These are phyloP conservation scores for Magallana gigas DNA, from an alignment of 1,140 invertebrate species.

Conservation along the genomic window DNA sequence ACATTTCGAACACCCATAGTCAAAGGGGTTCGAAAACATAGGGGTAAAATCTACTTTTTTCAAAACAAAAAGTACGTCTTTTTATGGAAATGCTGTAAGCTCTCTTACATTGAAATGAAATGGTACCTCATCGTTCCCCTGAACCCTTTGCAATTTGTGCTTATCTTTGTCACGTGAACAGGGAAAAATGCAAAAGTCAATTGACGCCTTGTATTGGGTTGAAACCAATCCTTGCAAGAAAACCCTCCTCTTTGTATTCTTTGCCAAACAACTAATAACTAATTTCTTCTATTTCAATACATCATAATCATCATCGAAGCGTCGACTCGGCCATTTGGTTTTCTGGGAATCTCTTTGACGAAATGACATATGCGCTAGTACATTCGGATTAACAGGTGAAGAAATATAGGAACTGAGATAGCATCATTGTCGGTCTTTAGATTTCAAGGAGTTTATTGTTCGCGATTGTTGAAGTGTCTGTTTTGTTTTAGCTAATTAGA, in stretches of 20 bases:
- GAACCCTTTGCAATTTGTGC: too few relatives aligned
- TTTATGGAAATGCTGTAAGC: too few relatives aligned
- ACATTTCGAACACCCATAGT: not conserved
- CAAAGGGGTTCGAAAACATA: not conserved
- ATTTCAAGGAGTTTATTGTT: constrained; percentile 19
- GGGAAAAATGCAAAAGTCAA: too few relatives aligned
- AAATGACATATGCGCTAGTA: not conserved
- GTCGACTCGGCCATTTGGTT: constrained; percentile 22
- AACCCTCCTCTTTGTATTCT: not conserved
- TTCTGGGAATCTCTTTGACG: constrained; percentile 7
- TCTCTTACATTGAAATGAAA: too few relatives aligned
- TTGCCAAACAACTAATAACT: constrained; percentile 28
- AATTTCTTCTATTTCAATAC: constrained; percentile 33
- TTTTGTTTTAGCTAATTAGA: constrained; percentile 35
- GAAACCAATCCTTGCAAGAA: constrained; percentile 1
- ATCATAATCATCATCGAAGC: constrained; percentile 15
- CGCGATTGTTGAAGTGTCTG: constrained; percentile 22
- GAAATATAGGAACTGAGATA: not conserved
- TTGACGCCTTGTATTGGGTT: not conserved
- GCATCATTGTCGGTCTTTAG: not conserved
- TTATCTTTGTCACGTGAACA: too few relatives aligned
- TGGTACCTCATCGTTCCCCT: too few relatives aligned
- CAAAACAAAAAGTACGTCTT: too few relatives aligned
- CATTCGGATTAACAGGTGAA: constrained; percentile 29
- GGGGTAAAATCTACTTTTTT: not conserved